A percentile compares a stretch with the other conserved stretches of the same genome.
Evolutionary conservation across 2,888 invertebrate genomes (phyloP).

Genomic region (Netelia virgata): DNA sequence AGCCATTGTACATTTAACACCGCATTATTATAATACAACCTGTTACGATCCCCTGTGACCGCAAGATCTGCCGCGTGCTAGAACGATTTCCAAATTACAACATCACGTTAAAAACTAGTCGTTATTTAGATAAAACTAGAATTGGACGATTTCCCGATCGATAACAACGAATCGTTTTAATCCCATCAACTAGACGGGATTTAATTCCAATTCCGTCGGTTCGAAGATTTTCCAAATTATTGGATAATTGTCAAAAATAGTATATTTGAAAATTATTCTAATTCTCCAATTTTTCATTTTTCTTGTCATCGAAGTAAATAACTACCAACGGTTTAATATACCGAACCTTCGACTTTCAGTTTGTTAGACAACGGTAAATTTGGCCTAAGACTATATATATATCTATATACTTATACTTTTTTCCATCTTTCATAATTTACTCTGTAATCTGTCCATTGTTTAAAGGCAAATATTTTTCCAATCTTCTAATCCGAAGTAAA

Average conservation of each 20-base stretch:
- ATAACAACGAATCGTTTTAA: neutral
- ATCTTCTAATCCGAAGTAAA: slow-evolving; percentile 63
- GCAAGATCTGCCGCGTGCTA: slow-evolving; percentile 11
- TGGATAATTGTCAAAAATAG: neutral
- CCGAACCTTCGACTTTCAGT: neutral
- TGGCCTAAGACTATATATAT: neutral
- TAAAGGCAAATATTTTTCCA: slow-evolving; percentile 66
- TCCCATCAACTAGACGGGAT: neutral
- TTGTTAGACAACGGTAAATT: neutral
- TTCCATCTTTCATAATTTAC: slow-evolving; percentile 36
- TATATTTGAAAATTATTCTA: neutral
- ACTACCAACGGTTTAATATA: neutral
- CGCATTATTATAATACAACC: slow-evolving; percentile 66
- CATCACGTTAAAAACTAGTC: neutral
- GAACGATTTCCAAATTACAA: slow-evolving; percentile 16
- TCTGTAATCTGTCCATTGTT: slow-evolving; percentile 70
- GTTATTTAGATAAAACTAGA: neutral
- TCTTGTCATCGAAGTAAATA: neutral
- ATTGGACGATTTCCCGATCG: neutral
- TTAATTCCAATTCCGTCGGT: too few species aligned
- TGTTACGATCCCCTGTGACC: slow-evolving; percentile 56
- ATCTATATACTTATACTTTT: neutral
- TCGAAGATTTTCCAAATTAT: neutral
- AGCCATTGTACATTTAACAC: slow-evolving; percentile 57
- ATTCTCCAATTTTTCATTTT: neutral